These are phyloP conservation scores for Morpho achilles DNA, from an alignment of 2,888 invertebrate genomes.

Conservation along the genomic window DNA sequence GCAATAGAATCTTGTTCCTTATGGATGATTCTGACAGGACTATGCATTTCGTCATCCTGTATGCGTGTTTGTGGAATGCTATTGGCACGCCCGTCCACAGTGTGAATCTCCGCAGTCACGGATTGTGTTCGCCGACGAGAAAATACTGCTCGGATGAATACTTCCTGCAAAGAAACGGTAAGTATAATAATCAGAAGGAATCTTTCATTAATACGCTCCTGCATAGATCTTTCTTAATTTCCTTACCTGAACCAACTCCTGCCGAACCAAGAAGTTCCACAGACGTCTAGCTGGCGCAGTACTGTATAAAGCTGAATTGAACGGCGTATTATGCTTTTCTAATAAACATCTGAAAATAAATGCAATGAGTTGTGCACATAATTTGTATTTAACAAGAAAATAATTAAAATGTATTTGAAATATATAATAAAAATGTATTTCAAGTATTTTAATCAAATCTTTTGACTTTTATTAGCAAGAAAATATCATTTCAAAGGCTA, in stretches of 20 bases:
- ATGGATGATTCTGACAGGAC: constrained; percentile 97
- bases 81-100: constrained; percentile 32
- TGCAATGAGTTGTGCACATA: background rate
- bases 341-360: constrained; percentile 85
- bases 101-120: constrained; percentile 33
- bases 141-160: constrained; percentile 97
- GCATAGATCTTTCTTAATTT: no score
- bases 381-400: background rate
- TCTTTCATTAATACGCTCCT: no score
- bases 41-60: constrained; percentile 73
- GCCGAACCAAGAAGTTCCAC: constrained; percentile 95
- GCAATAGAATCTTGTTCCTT: constrained; percentile 99
- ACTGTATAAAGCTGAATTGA: constrained; percentile 84
- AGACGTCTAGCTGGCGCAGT: constrained; percentile 89
- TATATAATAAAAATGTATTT: no score
- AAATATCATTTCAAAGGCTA: no score
- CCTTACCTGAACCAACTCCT: constrained; percentile 89
- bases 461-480: no score
- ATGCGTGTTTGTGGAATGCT: constrained; percentile 35
- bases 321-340: constrained; percentile 97
- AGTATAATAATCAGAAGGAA: no score
- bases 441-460: no score
- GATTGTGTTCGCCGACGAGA: constrained; percentile 84
- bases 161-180: constrained; percentile 67
- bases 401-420: no score